phyloP scores from a whole-genome alignment of 2,797 vertebrate species.

The Menidia menidia region DNA sequence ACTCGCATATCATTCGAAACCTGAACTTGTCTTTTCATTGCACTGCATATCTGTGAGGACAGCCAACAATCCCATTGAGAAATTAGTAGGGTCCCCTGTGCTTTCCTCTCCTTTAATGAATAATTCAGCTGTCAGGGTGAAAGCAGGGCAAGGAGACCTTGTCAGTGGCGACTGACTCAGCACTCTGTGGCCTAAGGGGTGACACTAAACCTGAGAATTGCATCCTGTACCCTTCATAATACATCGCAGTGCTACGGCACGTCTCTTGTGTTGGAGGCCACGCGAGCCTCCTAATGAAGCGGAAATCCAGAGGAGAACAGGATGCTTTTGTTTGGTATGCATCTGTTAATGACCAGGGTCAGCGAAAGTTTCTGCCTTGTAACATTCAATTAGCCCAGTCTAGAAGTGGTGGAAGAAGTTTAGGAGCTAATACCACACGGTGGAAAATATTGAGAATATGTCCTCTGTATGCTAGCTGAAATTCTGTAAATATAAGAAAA shows the following conservation, averaged over 20 bases:
- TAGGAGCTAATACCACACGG: neutral
- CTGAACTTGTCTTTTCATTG: constrained; percentile 47
- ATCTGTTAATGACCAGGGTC: constrained; percentile 4
- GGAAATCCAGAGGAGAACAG: constrained; percentile 6
- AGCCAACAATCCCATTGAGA: constrained; percentile 83
- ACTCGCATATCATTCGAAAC: constrained; percentile 56
- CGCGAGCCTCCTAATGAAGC: constrained; percentile 21
- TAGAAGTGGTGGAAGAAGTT: neutral
- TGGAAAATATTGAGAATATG: neutral
- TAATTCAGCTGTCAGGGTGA: constrained; percentile 80
- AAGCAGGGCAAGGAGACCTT: constrained; percentile 75
- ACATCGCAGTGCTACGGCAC: constrained; percentile 37
- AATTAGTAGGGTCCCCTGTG: constrained; percentile 77
- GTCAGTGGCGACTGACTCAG: constrained; percentile 78
- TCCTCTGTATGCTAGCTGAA: no score
- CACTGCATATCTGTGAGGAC: constrained; percentile 63
- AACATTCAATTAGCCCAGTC: neutral
- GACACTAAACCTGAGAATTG: constrained; percentile 70
- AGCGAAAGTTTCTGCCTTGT: neutral
- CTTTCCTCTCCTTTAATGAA: constrained; percentile 76
- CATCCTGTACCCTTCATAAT: constrained; percentile 53
- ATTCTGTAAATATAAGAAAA: no score
- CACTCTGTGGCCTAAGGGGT: constrained; percentile 71
- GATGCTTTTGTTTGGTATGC: neutral
- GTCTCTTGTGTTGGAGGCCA: constrained; percentile 28